Percentiles rank a stretch among this genome's conserved stretches.
These are phyloP conservation scores for Willisornis vidua DNA, from an alignment of 2,113 vertebrate genomes.

Conservation along the genomic window DNA sequence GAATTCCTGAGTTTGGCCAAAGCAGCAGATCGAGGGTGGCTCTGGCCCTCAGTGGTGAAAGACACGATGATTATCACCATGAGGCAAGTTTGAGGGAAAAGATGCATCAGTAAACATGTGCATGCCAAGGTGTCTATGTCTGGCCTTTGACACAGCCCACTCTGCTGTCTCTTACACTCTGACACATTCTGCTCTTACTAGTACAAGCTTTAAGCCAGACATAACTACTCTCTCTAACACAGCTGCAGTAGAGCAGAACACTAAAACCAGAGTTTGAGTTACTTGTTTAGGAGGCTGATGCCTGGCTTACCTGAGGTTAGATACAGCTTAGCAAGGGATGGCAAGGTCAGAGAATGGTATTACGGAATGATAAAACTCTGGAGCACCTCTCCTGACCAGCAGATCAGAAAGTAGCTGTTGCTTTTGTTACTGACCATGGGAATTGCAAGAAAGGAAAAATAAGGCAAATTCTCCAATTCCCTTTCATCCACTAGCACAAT, in stretches of 20 bases:
- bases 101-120: neutral
- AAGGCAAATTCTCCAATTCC: constrained; percentile 10
- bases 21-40: neutral
- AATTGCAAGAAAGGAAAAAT: neutral
- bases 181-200: neutral
- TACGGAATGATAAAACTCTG: neutral
- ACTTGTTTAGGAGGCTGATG: neutral
- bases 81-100: neutral
- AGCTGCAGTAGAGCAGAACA: neutral
- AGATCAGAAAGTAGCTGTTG: neutral
- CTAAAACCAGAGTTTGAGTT: neutral
- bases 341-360: neutral
- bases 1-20: neutral
- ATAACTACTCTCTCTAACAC: neutral
- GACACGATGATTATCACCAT: neutral
- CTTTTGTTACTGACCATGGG: neutral
- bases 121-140: neutral
- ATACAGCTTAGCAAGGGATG: neutral
- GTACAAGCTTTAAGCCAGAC: neutral
- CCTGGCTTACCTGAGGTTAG: neutral
- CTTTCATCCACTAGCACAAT: neutral
- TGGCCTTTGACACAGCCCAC: neutral
- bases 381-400: neutral
- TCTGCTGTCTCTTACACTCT: neutral
- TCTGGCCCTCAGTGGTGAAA: neutral